Evolutionary conservation across 1,140 invertebrate species (phyloP), one percentile per base, ranked within the genome.

Genomic region (Campoletis sonorensis): DNA sequence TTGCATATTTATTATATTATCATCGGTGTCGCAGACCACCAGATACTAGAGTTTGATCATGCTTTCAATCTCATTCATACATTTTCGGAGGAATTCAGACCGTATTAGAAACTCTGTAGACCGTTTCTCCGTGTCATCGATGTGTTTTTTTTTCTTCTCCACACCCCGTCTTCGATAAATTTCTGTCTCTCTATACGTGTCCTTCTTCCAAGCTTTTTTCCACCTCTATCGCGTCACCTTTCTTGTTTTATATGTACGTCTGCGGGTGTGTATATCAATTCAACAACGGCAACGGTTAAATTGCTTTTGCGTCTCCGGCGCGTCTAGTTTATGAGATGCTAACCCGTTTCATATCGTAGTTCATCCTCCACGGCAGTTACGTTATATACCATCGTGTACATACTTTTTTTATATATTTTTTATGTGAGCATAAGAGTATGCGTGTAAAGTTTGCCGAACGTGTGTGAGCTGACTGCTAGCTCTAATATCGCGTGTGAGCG

Each of bases 181-280:
- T 45, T 45, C 40, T 33, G 54, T 79, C 61, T 72, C 71, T 30
- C 68, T 77, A n/a, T 26, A 4, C 7, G 30, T 33, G 4, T 77
- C 75, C 82, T 83, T 51, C 72, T 49, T 64, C 78, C 61, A 33
- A 80, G 71, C 13, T 61, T 78, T 45, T 23, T 11, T n/a, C 33
- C 58, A 67, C 58, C n/a, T 78, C 54, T 45, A 16, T 64, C 45
- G 73, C 83, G 70, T 83, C 71, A 70, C 71, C 33, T 73, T 64
- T 78, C 67, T 73, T 76, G 37, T 78, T 30, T 68, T 79, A 84
- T 89, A 88, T 88, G 89, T 87, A 88, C 81, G 80, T 87, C 84
- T 86, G 83, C 85, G 85, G 86, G 85, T 89, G 84, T 86, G 86
- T 89, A 89, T 90, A 90, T 88, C 89, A 90, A 89, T 90, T 88